These are phyloP conservation scores for Phataginus tricuspis DNA, from an alignment of 2,797 vertebrate genomes.

Conservation along the genomic window DNA sequence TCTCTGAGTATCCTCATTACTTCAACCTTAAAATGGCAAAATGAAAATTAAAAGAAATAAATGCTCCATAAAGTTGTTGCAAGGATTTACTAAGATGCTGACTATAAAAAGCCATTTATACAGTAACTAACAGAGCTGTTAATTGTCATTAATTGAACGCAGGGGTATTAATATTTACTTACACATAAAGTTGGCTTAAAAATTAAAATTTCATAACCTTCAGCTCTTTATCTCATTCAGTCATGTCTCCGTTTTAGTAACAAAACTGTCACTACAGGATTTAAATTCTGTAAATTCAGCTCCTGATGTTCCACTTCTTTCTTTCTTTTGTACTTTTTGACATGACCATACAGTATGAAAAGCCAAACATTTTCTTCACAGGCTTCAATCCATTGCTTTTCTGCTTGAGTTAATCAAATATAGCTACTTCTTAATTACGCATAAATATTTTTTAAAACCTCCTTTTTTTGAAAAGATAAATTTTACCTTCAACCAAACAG, in stretches of 20 bases:
- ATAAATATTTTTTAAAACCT: neutral
- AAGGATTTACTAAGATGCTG: neutral
- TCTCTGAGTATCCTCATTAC: neutral
- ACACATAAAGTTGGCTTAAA: neutral
- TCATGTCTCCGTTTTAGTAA: neutral
- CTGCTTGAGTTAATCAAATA: neutral
- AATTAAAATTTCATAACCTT: neutral
- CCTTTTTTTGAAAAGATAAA: neutral
- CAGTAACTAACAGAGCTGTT: neutral
- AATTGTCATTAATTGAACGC: neutral
- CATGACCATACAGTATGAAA: neutral
- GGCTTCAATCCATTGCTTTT: neutral
- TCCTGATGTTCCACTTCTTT: neutral
- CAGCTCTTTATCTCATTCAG: neutral
- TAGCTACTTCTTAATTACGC: neutral
- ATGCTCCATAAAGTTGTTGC: rapidly evolving
- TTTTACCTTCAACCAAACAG: neutral
- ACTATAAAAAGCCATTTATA: neutral
- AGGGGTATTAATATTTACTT: neutral
- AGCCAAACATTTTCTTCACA: neutral
- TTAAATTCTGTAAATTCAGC: neutral
- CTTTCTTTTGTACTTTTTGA: neutral
- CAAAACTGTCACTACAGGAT: neutral
- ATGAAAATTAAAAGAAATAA: neutral
- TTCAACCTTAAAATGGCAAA: neutral